Evolutionary conservation across 2,888 invertebrate species (phyloP).

Genomic region (Tetheella fluctuosa): DNA sequence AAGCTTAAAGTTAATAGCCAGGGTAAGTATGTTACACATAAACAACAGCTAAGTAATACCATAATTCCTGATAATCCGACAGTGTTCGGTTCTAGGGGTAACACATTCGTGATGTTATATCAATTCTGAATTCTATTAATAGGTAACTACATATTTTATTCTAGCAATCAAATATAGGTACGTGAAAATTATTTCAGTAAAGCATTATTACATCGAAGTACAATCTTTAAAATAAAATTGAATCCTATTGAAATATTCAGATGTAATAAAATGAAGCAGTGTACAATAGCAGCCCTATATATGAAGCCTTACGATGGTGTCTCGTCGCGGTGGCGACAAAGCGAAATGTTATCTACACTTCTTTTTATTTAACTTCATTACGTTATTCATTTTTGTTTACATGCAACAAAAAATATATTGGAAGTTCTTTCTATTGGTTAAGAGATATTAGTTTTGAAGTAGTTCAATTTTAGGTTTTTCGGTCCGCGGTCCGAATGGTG

Average conservation of each 20-base stretch:
- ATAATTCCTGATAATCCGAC: slow-evolving; percentile 61
- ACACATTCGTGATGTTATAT: slow-evolving; percentile 13
- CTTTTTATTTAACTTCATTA: slow-evolving; percentile 30
- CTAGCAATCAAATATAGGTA: no score
- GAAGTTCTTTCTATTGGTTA: no score
- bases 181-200: neutral
- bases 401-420: no score
- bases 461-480: no score
- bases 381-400: slow-evolving; percentile 9
- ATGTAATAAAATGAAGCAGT: neutral
- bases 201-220: neutral
- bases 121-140: neutral
- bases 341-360: slow-evolving; percentile 38
- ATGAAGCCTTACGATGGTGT: slow-evolving; percentile 64
- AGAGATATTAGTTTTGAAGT: no score
- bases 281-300: slow-evolving; percentile 43
- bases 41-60: slow-evolving; percentile 53
- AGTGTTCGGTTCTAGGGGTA: slow-evolving; percentile 55
- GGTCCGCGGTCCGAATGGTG: no score
- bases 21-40: slow-evolving; percentile 48
- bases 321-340: slow-evolving; percentile 53
- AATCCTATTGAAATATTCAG: neutral
- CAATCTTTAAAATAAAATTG: neutral
- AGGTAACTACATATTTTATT: neutral
- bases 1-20: slow-evolving; percentile 13